Base-by-base conservation (phyloP, 37 sponge, comb jelly and placozoan genomes). In the Halisarca cf. caerulea region DNA sequence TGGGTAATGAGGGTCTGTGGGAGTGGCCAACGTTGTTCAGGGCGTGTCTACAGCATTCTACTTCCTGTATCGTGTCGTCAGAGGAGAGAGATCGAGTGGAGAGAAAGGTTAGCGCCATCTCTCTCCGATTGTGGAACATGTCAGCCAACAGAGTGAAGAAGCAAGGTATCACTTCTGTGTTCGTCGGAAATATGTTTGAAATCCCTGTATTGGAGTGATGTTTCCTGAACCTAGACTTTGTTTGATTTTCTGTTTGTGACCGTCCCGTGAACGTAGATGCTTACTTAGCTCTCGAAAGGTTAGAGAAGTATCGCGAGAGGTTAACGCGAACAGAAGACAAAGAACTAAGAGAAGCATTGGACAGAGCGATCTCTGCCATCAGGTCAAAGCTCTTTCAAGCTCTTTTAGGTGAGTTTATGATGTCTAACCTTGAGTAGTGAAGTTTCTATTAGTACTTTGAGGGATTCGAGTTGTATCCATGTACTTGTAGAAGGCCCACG, bases 351-450 rank as follows among this genome's bases (percentile, higher is more conserved):
- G 89, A 92, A 20, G 91, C 96, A 7, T 85, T 98, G 69, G 84
- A 89, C 8, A 90, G 88, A 69, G 95, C 98, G 27, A 98, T 98
- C 20, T 79, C 91, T 15, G 94, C 97, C 54, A 96, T 96, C 58
- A 74, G 97, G 37, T 90, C 94, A 0, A 87, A 90, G 45, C 90
- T 98, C 25, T 98, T 98, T 77, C 93, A 94, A 58, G 99, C 99
- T 25, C 89, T 98, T n/a, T 83, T 97, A 34, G 98, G 98, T 97
- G 87, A 86, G 80, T 7, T 2, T 35, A 21, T 2, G 15, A 5
- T 18, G 15, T 8, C 17, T 55, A 55, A 55, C 17, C 17, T 20
- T 17, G 11, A 17, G 57, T 55, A 11, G 17, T 55, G 57, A 20
- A 17, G 57, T 55, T 55, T 55, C 17, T 55, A 20, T 20, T 11